phyloP scores from a whole-genome alignment of 1,140 invertebrate genomes.

The Steinernema khuongi region DNA sequence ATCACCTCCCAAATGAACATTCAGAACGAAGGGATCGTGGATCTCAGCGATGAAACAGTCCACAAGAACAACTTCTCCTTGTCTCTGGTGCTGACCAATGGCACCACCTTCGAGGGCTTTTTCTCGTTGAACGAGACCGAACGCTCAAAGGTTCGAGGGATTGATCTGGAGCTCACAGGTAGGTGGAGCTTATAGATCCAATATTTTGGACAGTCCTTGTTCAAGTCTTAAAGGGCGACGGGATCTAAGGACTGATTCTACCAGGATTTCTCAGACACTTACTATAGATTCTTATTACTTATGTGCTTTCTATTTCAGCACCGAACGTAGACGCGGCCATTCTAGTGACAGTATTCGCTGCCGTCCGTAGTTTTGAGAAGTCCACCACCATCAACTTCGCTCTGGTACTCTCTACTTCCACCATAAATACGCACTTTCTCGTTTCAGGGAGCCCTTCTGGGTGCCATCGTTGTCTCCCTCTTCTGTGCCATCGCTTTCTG shows the following conservation, averaged over 20 bases:
- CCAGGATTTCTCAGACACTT: neutral
- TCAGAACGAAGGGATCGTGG: neutral
- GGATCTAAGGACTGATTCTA: neutral
- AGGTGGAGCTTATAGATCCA: neutral
- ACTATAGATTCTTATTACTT: no score
- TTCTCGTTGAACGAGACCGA: neutral
- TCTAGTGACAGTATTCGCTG: neutral
- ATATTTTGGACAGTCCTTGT: neutral
- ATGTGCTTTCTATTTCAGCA: neutral
- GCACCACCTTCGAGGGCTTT: neutral
- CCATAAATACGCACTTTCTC: neutral
- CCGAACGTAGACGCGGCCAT: neutral
- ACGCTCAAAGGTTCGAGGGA: neutral
- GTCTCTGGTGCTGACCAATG: neutral
- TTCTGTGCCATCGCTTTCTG: neutral
- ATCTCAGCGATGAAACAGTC: neutral
- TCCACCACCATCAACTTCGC: neutral
- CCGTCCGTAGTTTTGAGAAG: neutral
- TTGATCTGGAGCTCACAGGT: neutral
- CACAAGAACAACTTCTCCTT: neutral
- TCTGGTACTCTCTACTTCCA: neutral
- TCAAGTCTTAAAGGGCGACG: neutral
- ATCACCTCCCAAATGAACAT: neutral
- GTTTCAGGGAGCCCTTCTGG: neutral
- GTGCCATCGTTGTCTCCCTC: neutral